Conservation (phyloP, 1,140 invertebrate genomes). For the Ectropis grisescens region DNA sequence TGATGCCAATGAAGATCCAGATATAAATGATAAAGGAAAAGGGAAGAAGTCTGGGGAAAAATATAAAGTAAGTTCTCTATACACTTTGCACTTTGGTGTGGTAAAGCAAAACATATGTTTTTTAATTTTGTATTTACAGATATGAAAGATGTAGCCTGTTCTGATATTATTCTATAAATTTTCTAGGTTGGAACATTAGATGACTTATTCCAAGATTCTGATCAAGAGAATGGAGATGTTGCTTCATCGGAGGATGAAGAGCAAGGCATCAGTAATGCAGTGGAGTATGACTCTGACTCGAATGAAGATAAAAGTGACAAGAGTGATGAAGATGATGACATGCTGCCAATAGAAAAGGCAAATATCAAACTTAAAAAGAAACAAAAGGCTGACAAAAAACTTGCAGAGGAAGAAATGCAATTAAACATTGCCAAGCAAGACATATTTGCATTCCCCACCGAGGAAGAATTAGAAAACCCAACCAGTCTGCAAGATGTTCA, state of each 20-base stretch:
- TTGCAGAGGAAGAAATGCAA: slow-evolving; percentile 86
- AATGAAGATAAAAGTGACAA: slow-evolving; percentile 50
- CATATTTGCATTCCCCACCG: slow-evolving; percentile 81
- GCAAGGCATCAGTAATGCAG: slow-evolving; percentile 29
- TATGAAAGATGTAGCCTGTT: too few species aligned
- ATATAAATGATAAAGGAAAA: slow-evolving; percentile 20
- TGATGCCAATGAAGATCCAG: slow-evolving; percentile 13
- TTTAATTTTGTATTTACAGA: too few species aligned
- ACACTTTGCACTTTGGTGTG: slow-evolving; percentile 43
- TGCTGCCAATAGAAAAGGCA: slow-evolving; percentile 89
- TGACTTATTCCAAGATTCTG: slow-evolving; percentile 59
- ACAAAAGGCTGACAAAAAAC: slow-evolving; percentile 77
- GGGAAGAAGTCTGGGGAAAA: slow-evolving; percentile 44
- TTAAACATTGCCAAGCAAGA: slow-evolving; percentile 82
- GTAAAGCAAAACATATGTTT: too few species aligned
- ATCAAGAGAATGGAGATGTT: slow-evolving; percentile 43
- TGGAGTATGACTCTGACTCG: slow-evolving; percentile 62
- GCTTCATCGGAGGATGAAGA: slow-evolving; percentile 35
- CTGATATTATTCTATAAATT: slow-evolving; percentile 2
- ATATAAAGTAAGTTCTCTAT: slow-evolving; percentile 37
- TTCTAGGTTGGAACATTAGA: slow-evolving; percentile 58
- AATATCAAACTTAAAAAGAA: slow-evolving; percentile 86
- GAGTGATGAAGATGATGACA: slow-evolving; percentile 73
- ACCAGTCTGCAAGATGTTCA: slow-evolving; percentile 87
- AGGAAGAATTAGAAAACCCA: slow-evolving; percentile 79